Conservation (phyloP, 1,140 invertebrate species). For the Eciton burchellii region DNA sequence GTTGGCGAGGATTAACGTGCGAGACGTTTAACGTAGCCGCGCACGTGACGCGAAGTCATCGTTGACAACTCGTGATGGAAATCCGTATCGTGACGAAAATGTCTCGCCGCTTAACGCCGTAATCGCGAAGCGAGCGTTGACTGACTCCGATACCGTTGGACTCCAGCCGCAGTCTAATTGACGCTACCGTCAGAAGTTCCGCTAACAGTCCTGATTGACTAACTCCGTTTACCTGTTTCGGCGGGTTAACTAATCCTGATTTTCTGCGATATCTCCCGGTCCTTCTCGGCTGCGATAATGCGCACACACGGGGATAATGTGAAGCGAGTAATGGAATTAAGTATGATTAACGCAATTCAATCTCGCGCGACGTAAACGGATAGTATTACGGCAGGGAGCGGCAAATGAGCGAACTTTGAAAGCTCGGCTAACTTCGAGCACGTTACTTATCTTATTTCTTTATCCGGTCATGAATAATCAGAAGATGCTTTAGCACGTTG, state of each 20-base stretch:
- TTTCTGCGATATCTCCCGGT: background rate
- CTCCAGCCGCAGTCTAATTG: constrained; percentile 36
- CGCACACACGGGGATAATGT: background rate
- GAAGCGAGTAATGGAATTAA: constrained; percentile 5
- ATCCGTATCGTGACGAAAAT: constrained; percentile 8
- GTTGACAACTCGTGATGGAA: constrained; percentile 36
- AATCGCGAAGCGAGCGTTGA: constrained; percentile 34
- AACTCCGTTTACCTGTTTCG: background rate
- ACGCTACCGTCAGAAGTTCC: constrained; percentile 5
- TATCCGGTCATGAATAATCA: background rate
- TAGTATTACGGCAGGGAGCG: background rate
- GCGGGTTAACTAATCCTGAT: constrained; percentile 21
- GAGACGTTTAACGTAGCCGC: background rate
- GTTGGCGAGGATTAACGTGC: constrained; percentile 29
- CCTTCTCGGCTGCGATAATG: background rate
- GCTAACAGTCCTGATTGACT: constrained; percentile 13
- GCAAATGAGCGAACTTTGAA: background rate
- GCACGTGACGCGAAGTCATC: background rate
- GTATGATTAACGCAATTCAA: constrained; percentile 6
- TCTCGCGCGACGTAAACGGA: background rate
- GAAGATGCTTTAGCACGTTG: background rate
- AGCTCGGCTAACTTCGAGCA: constrained; percentile 9
- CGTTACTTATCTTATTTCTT: constrained; percentile 10
- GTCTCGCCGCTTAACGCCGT: constrained; percentile 5
- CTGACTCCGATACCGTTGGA: constrained; percentile 16